Percentiles rank a stretch among this genome's conserved stretches.
These are phyloP conservation scores for Tyto alba DNA, from an alignment of 2,113 vertebrate species.

Conservation along the genomic window DNA sequence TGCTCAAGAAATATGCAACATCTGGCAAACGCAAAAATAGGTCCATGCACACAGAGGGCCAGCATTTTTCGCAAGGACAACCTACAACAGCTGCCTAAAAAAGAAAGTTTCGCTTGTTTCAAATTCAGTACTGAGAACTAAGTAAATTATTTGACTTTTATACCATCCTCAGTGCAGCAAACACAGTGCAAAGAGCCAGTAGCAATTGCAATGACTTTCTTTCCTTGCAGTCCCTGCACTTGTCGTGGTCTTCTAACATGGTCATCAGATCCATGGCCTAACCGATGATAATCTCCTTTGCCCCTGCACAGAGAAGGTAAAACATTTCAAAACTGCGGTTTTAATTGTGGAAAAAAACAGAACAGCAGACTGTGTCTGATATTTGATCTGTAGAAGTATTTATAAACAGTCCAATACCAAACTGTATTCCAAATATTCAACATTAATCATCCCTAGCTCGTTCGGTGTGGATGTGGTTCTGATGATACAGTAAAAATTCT, in stretches of 20 bases:
- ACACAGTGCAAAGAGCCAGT: slow-evolving; percentile 97
- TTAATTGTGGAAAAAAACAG: background rate
- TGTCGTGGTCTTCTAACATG: slow-evolving; percentile 93
- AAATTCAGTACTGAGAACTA: background rate
- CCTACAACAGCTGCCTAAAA: background rate
- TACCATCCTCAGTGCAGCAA: slow-evolving; percentile 99
- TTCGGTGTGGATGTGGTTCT: background rate
- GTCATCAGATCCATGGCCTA: slow-evolving; percentile 97
- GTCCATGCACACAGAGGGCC: background rate
- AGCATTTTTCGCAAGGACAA: background rate
- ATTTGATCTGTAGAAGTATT: background rate
- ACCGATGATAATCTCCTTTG: slow-evolving; percentile 95
- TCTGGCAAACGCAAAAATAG: background rate
- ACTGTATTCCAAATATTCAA: background rate
- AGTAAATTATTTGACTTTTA: background rate
- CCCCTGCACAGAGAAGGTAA: slow-evolving; percentile 78
- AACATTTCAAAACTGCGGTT: background rate
- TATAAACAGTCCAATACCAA: background rate
- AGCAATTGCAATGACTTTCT: slow-evolving; percentile 97
- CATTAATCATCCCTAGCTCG: background rate
- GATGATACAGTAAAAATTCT: background rate
- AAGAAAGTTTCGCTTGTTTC: background rate
- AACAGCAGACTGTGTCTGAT: background rate
- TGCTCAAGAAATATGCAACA: background rate
- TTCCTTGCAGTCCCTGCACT: slow-evolving; percentile 96